Evolutionary conservation across 2,797 vertebrate genomes (phyloP), one percentile per base, ranked within the genome.

Genomic region (Macroramphosus scolopax): DNA sequence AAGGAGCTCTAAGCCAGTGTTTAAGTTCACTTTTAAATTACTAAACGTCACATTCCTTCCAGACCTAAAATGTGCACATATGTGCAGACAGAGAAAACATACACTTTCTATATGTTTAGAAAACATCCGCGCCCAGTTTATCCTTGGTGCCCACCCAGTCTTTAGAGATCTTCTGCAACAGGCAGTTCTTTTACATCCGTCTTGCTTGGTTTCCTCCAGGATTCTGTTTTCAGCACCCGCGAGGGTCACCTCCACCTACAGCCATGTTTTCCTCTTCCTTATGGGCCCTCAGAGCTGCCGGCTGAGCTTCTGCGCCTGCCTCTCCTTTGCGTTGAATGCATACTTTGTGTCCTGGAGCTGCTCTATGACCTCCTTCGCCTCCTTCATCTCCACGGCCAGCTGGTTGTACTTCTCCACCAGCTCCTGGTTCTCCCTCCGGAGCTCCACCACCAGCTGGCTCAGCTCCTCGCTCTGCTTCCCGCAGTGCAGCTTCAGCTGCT

Each of bases 231-330:
- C 45, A 34, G 35, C n/a, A n/a, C n/a, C n/a, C n/a, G n/a, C n/a
- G n/a, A n/a, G n/a, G n/a, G n/a, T n/a, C n/a, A n/a, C 16, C 9
- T 60, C 57, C 6, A 43, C 40, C 48, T 43, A 7, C 17, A 17
- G 8, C 20, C 47, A 5, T 1, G 2, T 24, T 53, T 24, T 28
- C 67, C 2, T 29, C 17, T n/a, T 41, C 35, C 31, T 2, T 0
- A 1, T 3, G 10, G 42, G 39, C 30, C 25, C 20, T 93, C 81
- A 93, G 52, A 95, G 88, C 58, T 93, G 92, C 32, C 91, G 77
- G 63, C 87, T 93, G 46, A 94, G 92, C 76, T 94, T 94, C 82
- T 92, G 92, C 2, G 92, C 93, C 84, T 94, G 92, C 24, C 92
- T 72, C 55, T 93, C 91, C 81, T 93, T 90, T 2, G 91, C 88